These are phyloP conservation scores for Bombus pyrosoma DNA, from an alignment of 1,140 invertebrate species.

Conservation along the genomic window DNA sequence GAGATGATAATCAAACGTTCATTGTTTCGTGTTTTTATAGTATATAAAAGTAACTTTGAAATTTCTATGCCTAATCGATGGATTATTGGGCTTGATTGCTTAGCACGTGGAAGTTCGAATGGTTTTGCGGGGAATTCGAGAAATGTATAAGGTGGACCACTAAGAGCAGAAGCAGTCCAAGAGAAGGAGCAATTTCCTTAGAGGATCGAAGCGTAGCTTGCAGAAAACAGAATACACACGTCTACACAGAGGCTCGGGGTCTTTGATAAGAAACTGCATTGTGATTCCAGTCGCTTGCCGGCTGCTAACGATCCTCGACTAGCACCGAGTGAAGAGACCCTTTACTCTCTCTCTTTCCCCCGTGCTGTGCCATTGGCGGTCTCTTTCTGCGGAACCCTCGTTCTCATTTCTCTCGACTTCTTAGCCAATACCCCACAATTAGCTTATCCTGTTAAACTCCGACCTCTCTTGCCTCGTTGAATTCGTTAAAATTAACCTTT, in stretches of 20 bases:
- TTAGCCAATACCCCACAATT: constrained; percentile 83
- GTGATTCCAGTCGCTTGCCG: constrained; percentile 80
- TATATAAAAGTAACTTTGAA: no score
- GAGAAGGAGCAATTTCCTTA: not conserved
- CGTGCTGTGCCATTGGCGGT: not conserved
- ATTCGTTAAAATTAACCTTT: constrained; percentile 82
- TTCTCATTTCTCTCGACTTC: constrained; percentile 77
- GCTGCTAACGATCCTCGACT: constrained; percentile 80
- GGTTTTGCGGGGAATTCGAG: not conserved
- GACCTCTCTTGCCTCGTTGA: constrained; percentile 77
- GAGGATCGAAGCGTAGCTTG: constrained; percentile 43
- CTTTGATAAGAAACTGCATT: constrained; percentile 80
- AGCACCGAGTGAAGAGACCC: constrained; percentile 66
- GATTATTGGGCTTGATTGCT: no score
- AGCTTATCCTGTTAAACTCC: constrained; percentile 83
- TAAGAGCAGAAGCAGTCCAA: not conserved
- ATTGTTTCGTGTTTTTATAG: no score
- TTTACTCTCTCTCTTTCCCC: constrained; percentile 57
- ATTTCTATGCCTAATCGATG: no score
- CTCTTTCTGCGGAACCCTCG: constrained; percentile 58
- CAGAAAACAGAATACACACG: constrained; percentile 53
- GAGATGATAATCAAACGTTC: no score
- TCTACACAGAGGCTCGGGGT: constrained; percentile 27
- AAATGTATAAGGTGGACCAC: not conserved
- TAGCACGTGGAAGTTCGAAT: not conserved